Percentiles rank a stretch among this genome's conserved stretches.
Evolutionary conservation across 2,888 invertebrate genomes (phyloP).

Genomic region (Yponomeuta evonymella): DNA sequence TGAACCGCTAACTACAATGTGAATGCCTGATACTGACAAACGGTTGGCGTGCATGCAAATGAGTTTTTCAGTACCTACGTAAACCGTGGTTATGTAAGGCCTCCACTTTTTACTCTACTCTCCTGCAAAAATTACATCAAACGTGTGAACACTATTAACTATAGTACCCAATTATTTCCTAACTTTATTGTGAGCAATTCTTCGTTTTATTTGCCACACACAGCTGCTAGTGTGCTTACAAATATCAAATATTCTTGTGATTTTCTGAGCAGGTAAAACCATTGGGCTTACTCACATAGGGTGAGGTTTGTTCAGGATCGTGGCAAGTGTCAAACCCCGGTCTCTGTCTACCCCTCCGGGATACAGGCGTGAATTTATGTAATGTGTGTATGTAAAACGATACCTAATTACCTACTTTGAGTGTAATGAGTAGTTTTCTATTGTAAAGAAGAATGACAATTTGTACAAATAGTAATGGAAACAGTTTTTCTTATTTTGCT

Average conservation of each 20-base stretch:
- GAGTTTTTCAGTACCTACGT: conserved; percentile 5
- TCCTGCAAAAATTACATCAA: neutral
- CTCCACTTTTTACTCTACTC: neutral
- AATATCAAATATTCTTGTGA: neutral
- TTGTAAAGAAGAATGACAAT: neutral
- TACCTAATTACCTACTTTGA: neutral
- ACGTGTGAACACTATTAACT: neutral
- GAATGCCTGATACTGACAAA: conserved; percentile 13
- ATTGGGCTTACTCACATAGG: too few relatives aligned
- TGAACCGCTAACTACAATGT: conserved; percentile 13
- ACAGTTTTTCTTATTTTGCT: conserved; percentile 9
- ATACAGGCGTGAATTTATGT: too few relatives aligned
- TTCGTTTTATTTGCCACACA: conserved; percentile 1
- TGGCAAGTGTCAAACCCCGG: too few relatives aligned
- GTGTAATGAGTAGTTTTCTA: neutral
- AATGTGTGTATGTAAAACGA: neutral
- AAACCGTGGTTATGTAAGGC: neutral
- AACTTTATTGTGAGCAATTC: neutral
- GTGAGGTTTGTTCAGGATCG: too few relatives aligned
- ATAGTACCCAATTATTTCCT: neutral
- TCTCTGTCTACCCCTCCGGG: too few relatives aligned
- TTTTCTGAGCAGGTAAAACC: neutral
- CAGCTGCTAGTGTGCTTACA: conserved; percentile 2
- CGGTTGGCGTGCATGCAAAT: conserved; percentile 11
- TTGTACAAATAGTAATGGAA: neutral